Conservation (phyloP, 2,888 invertebrate genomes). For the Xestia sexstrigata region DNA sequence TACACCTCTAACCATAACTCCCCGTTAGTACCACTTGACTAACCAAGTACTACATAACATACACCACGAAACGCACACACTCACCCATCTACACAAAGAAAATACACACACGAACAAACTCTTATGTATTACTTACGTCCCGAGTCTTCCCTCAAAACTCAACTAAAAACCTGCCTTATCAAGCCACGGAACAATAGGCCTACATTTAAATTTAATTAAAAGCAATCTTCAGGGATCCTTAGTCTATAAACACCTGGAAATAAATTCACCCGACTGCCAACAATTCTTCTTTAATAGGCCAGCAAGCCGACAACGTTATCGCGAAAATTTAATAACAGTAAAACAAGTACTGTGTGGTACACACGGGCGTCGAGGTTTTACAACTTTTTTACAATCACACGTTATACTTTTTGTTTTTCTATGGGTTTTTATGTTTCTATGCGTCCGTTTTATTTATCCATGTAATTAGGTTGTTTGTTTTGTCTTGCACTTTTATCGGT, state of each 20-base stretch:
- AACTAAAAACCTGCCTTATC: slow-evolving; percentile 55
- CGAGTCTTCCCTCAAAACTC: slow-evolving; percentile 56
- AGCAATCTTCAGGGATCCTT: slow-evolving; percentile 74
- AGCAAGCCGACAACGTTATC: slow-evolving; percentile 77
- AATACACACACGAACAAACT: slow-evolving; percentile 31
- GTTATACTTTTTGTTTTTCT: no score
- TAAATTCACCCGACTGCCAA: slow-evolving; percentile 79
- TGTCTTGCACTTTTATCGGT: no score
- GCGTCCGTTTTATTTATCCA: no score
- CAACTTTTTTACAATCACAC: slow-evolving; percentile 6
- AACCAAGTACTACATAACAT: slow-evolving; percentile 51
- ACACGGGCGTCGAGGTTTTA: slow-evolving; percentile 55
- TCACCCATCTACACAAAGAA: slow-evolving; percentile 4
- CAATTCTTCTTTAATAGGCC: slow-evolving; percentile 83
- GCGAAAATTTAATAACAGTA: slow-evolving; percentile 83
- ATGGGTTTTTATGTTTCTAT: no score
- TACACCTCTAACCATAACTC: slow-evolving; percentile 51
- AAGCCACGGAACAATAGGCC: slow-evolving; percentile 58
- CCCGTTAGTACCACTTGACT: slow-evolving; percentile 51
- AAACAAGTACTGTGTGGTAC: slow-evolving; percentile 71
- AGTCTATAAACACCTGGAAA: slow-evolving; percentile 74
- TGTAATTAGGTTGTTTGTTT: no score
- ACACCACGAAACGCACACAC: slow-evolving; percentile 44
- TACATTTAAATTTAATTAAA: slow-evolving; percentile 80
- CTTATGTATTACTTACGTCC: slow-evolving; percentile 50